phyloP scores from a whole-genome alignment of 2,113 vertebrate genomes.

The Microcebus jonahi region DNA sequence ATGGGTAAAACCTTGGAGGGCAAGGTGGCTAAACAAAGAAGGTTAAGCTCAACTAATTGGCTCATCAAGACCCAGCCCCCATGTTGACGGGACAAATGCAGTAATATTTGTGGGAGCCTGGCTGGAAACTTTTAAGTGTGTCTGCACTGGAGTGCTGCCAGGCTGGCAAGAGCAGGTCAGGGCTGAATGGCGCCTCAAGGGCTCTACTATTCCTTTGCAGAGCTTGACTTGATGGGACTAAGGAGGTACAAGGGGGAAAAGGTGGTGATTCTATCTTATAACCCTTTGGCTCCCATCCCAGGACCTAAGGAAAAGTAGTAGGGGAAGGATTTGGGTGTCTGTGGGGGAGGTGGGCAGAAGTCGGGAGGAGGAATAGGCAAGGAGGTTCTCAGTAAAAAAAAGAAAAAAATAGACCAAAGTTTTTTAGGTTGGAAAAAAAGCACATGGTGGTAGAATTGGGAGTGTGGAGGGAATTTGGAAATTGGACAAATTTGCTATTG shows the following conservation, averaged over 20 bases:
- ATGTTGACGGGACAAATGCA: constrained; percentile 36
- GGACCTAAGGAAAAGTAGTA: not conserved
- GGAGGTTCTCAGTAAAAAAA: constrained; percentile 40
- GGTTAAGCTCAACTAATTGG: constrained; percentile 54
- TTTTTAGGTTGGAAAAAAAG: constrained; percentile 57
- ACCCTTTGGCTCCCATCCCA: not conserved
- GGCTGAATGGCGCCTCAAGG: not conserved
- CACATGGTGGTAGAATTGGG: constrained; percentile 7
- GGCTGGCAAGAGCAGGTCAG: constrained; percentile 23
- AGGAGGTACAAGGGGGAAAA: not conserved
- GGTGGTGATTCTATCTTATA: not conserved
- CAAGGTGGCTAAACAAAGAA: not conserved
- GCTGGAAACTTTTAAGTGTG: constrained; percentile 13
- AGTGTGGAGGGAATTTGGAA: not conserved
- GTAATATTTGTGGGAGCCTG: constrained; percentile 38
- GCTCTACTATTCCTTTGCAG: not conserved
- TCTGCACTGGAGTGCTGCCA: not conserved
- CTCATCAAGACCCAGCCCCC: constrained; percentile 65
- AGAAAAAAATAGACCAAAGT: constrained; percentile 66
- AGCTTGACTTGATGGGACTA: not conserved
- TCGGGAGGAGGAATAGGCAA: constrained; percentile 11
- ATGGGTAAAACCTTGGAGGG: not conserved
- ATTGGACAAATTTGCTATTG: not conserved
- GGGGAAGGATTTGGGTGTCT: constrained; percentile 4
- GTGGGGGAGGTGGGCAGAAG: constrained; percentile 32